Evolutionary conservation across 2,888 invertebrate genomes (phyloP).

Genomic region (Scaeva pyrastri): DNA sequence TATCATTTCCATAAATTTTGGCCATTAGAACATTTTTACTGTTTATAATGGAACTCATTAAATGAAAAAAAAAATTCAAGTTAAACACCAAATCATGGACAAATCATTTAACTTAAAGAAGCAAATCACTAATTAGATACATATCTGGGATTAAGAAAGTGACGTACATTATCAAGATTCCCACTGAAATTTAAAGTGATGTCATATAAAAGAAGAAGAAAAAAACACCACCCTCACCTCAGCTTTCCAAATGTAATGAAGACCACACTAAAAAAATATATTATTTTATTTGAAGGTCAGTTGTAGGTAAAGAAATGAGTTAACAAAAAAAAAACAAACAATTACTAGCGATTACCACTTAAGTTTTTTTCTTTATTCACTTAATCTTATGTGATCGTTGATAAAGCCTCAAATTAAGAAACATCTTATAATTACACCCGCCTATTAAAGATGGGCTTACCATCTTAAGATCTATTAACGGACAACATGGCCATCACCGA

Average conservation of each 20-base stretch:
- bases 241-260: neutral
- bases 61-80: no score
- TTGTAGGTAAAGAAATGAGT: neutral
- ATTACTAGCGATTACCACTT: conserved; percentile 32
- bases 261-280: neutral
- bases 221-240: neutral
- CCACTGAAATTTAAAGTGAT: neutral
- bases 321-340: neutral
- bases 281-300: conserved; percentile 21
- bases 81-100: no score
- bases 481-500: conserved; percentile 35
- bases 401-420: conserved; percentile 16
- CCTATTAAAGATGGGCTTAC: conserved; percentile 1
- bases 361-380: conserved; percentile 5
- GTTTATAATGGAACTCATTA: no score
- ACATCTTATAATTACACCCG: conserved; percentile 22
- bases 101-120: no score
- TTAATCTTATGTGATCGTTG: conserved; percentile 14
- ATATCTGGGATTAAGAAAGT: neutral
- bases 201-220: neutral
- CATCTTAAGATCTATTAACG: conserved; percentile 23
- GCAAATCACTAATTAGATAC: no score
- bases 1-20: no score
- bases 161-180: neutral
- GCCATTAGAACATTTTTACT: no score